Conservation (phyloP, 2,888 invertebrate genomes). For the Bhutanitis thaidina region DNA sequence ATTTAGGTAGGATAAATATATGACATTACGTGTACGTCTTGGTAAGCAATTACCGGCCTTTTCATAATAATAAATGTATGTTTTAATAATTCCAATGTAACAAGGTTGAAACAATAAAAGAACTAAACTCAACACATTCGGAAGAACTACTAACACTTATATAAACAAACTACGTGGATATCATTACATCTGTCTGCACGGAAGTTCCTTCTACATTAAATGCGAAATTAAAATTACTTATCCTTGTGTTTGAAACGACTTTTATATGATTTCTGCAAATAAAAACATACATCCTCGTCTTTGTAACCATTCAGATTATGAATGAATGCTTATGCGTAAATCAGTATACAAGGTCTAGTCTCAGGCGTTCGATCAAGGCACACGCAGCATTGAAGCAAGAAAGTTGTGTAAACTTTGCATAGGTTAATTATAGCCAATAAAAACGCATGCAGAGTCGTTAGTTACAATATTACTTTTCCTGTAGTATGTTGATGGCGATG, state of each 20-base stretch:
- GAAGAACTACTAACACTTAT: conserved; percentile 7
- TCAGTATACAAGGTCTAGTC: conserved; percentile 11
- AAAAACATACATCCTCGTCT: conserved; percentile 10
- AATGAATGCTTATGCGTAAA: conserved; percentile 12
- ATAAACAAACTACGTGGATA: conserved; percentile 4
- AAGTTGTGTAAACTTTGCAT: conserved; percentile 8
- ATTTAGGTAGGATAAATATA: too few species aligned
- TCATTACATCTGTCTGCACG: conserved; percentile 5
- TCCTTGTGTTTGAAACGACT: conserved; percentile 11
- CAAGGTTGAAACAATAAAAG: conserved; percentile 21
- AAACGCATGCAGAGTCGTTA: too few species aligned
- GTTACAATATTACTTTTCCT: too few species aligned
- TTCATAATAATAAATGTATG: conserved; percentile 10
- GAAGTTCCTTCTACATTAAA: conserved; percentile 6
- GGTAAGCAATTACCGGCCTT: conserved; percentile 2
- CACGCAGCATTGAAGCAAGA: conserved; percentile 5
- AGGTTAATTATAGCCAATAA: neutral
- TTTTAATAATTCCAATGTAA: conserved; percentile 6
- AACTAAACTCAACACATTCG: conserved; percentile 13
- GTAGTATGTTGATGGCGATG: too few species aligned
- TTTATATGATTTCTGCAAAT: conserved; percentile 9
- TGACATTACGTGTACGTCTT: neutral
- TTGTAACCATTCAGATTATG: conserved; percentile 8
- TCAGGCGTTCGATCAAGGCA: conserved; percentile 12
- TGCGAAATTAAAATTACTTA: conserved; percentile 5